A percentile compares a stretch with the other conserved stretches of the same genome.
These are phyloP conservation scores for Archocentrus centrarchus DNA, from an alignment of 2,113 vertebrate genomes.

Conservation along the genomic window DNA sequence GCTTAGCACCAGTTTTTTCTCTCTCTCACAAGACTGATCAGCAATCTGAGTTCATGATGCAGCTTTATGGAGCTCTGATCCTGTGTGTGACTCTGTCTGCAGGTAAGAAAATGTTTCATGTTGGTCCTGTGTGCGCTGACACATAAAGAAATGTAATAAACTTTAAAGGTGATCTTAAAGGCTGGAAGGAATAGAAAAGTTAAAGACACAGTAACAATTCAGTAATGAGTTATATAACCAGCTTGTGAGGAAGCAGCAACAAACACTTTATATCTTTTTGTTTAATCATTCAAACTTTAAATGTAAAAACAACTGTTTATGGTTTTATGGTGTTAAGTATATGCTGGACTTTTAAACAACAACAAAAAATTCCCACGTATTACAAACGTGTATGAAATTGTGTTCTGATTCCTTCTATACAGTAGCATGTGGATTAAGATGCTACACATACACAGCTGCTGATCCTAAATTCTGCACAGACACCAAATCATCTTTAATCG, in stretches of 20 bases:
- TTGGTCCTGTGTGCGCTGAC: not conserved
- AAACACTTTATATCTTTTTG: not conserved
- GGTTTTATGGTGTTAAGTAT: not conserved
- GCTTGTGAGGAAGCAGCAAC: not conserved
- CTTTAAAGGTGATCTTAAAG: not conserved
- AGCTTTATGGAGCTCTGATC: conserved; percentile 41
- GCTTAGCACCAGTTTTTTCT: not conserved
- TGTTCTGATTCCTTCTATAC: not conserved
- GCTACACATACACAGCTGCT: conserved; percentile 41
- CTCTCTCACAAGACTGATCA: not conserved
- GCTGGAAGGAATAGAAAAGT: not conserved
- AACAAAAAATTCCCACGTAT: too few species aligned
- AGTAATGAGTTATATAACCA: not conserved
- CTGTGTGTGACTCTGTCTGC: conserved; percentile 43
- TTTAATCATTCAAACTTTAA: not conserved
- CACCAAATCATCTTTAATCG: conserved; percentile 49
- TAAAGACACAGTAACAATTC: not conserved
- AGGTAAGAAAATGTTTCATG: conserved; percentile 50
- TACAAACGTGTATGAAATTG: not conserved
- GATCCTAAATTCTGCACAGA: conserved; percentile 50
- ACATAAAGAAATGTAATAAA: not conserved
- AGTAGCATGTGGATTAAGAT: conserved; percentile 66
- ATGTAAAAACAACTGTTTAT: not conserved
- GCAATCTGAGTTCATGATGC: conserved; percentile 31
- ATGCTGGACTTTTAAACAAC: not conserved